Percentiles rank a stretch among this genome's conserved stretches.
phyloP scores from a whole-genome alignment of 2,888 invertebrate species.

The Campoplex capitator region DNA sequence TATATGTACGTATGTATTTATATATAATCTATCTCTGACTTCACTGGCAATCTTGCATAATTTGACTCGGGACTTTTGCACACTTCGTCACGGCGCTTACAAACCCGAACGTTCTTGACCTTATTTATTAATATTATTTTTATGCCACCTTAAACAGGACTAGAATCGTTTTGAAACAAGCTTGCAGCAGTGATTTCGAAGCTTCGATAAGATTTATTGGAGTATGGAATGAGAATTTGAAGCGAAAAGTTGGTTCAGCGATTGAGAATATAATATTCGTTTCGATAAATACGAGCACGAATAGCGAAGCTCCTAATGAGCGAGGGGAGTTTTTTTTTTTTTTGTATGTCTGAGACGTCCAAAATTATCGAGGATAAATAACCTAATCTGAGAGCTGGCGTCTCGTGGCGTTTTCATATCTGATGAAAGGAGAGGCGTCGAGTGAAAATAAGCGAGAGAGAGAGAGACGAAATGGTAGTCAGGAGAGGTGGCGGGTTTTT shows the following conservation, averaged over 20 bases:
- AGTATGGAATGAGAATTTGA: background rate
- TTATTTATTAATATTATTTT: constrained; percentile 41
- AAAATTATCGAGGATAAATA: constrained; percentile 13
- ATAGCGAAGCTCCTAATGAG: background rate
- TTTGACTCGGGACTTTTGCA: constrained; percentile 42
- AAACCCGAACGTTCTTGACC: constrained; percentile 54
- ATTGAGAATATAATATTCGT: background rate
- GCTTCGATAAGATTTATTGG: background rate
- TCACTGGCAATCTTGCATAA: constrained; percentile 54
- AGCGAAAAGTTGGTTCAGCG: background rate
- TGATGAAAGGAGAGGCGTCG: background rate
- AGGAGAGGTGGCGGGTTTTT: constrained; percentile 30
- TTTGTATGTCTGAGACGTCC: background rate
- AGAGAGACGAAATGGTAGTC: constrained; percentile 8
- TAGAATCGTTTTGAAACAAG: background rate
- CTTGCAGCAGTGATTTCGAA: background rate
- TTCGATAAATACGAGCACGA: background rate
- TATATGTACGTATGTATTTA: background rate
- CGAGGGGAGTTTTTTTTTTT: background rate
- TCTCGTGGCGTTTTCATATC: constrained; percentile 11
- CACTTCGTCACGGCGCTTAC: constrained; percentile 21
- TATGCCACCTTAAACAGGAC: constrained; percentile 1
- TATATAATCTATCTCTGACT: constrained; percentile 37
- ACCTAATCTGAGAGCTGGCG: constrained; percentile 31
- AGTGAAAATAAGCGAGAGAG: constrained; percentile 36